Base-by-base conservation (phyloP, 1,140 invertebrate species). In the Dinoponera quadriceps region DNA sequence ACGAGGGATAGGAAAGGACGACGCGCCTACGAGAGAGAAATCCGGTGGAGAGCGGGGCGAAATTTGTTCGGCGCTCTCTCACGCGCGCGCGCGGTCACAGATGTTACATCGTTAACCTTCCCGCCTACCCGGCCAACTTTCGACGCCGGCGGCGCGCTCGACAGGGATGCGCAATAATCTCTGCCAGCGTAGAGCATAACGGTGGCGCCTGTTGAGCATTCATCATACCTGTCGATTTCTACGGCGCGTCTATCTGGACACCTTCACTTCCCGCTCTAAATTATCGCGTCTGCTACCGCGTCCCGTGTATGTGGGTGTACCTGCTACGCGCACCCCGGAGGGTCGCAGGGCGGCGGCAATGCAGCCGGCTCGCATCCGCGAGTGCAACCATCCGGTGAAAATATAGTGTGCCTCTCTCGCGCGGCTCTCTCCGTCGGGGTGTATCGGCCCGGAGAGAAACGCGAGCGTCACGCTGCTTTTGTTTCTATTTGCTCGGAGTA, bases 141-240 rank as follows among this genome's bases (percentile, higher is more conserved):
- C 80, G 33, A 80, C 54, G 74, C 57, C 60, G 75, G 66, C 66
- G 80, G 73, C 69, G 78, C 80, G 80, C 83, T 88, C 87, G 87
- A 90, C 87, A 84, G 88, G 85, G 85, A 88, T 88, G 83, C 85
- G 90, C 90, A 90, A 91, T 90, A 90, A 91, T 90, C 89, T 87
- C 88, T 89, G 83, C 84, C 51, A 85, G 82, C 18, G 66, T 82
- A 62, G 38, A 44, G 85, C 86, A 82, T 85, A 85, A 80, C 75
- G 87, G 49, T 77, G 74, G 85, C 84, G 89, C 87, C 90, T 91
- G 90, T 91, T 90, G 89, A 91, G 86, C 90, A 91, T 91, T 91
- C 86, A 91, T 91, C 90, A 91, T 89, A 91, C 84, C 89, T 91
- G 90, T 91, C 90, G 90, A 91, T 91, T 88, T 91, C 86, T 86